These are phyloP conservation scores for Bubo scandiacus DNA, from an alignment of 2,113 vertebrate species.

Conservation along the genomic window DNA sequence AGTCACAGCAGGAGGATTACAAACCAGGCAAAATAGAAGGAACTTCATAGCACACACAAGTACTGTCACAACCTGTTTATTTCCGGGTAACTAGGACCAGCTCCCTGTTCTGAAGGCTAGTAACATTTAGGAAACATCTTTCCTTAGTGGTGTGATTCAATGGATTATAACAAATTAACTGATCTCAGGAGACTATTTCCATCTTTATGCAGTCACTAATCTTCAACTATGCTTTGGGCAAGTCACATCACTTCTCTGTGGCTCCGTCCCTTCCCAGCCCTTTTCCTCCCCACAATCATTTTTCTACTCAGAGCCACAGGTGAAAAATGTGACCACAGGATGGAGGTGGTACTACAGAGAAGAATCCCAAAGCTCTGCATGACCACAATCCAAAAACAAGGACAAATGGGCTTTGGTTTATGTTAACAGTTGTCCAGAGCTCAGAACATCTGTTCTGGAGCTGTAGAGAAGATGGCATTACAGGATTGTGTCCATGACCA, in stretches of 20 bases:
- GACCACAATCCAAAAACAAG: neutral
- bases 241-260: neutral
- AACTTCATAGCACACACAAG: no score
- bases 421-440: neutral
- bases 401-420: neutral
- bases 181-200: neutral
- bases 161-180: neutral
- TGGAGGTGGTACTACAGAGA: neutral
- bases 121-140: neutral
- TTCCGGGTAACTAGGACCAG: neutral
- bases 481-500: neutral
- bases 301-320: neutral
- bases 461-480: neutral
- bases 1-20: neutral
- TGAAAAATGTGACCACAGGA: neutral
- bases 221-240: neutral
- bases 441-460: neutral
- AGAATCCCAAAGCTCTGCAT: neutral
- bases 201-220: neutral
- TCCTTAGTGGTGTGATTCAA: neutral
- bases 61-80: neutral
- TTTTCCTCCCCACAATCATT: neutral
- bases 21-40: neutral
- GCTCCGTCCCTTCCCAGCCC: neutral
- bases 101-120: neutral